A percentile compares a stretch with the other conserved stretches of the same genome.
phyloP scores from a whole-genome alignment of 1,140 invertebrate species.

The Drosophila sucinea region DNA sequence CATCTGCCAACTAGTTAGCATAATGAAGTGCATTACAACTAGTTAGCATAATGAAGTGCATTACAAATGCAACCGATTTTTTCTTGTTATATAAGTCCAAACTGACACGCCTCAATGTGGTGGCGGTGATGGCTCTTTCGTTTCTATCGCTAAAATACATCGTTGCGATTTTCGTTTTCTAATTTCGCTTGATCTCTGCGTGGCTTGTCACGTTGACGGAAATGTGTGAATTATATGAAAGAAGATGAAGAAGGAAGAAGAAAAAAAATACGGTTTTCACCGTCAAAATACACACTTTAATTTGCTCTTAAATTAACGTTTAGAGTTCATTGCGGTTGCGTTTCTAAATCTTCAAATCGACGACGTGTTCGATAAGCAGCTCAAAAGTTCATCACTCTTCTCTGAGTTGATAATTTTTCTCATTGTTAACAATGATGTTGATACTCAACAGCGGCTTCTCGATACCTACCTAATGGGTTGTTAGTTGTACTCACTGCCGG shows the following conservation, averaged over 20 bases:
- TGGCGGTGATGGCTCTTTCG: not conserved
- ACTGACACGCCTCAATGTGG: not conserved
- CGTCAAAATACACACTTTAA: not conserved
- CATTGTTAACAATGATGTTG: not conserved
- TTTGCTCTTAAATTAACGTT: slow-evolving; percentile 47
- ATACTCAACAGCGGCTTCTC: not conserved
- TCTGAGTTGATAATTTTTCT: not conserved
- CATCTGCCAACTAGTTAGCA: not conserved
- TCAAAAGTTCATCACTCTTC: slow-evolving; percentile 51
- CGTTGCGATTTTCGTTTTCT: slow-evolving; percentile 60
- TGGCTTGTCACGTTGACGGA: slow-evolving; percentile 63
- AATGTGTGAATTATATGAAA: slow-evolving; percentile 69
- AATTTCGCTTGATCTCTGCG: slow-evolving; percentile 40
- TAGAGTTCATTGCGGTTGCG: slow-evolving; percentile 39
- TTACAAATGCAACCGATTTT: slow-evolving; percentile 35
- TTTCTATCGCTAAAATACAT: slow-evolving; percentile 13
- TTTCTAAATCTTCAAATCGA: slow-evolving; percentile 24
- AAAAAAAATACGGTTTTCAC: slow-evolving; percentile 48
- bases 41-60: slow-evolving; percentile 24
- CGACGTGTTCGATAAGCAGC: slow-evolving; percentile 52
- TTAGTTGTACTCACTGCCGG: slow-evolving; percentile 30
- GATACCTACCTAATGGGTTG: slow-evolving; percentile 12
- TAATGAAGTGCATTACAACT: slow-evolving; percentile 22
- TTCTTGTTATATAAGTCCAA: slow-evolving; percentile 28
- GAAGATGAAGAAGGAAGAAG: not conserved